Evolutionary conservation across 1,140 invertebrate species (phyloP).

Genomic region (Plutomurus gul): DNA sequence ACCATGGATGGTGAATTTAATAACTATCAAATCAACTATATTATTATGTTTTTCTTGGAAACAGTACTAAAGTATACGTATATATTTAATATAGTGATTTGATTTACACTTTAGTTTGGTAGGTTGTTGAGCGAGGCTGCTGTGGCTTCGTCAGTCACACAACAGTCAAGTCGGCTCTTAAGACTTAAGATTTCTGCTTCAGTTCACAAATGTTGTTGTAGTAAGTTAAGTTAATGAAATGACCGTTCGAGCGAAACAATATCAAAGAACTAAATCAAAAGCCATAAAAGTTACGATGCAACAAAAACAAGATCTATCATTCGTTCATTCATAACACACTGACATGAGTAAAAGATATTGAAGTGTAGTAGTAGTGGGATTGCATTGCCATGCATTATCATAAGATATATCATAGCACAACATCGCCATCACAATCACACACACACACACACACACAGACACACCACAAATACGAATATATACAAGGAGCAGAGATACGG

Average conservation of each 20-base stretch:
- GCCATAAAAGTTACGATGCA: constrained; percentile 13
- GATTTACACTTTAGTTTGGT: not conserved
- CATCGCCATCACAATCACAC: not conserved
- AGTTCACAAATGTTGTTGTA: constrained; percentile 17
- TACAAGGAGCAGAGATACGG: too few species aligned
- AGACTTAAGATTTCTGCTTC: constrained; percentile 23
- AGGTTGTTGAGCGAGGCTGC: not conserved
- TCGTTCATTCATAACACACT: constrained; percentile 26
- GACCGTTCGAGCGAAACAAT: constrained; percentile 28
- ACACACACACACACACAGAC: not conserved
- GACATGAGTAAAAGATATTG: too few species aligned
- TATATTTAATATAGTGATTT: not conserved
- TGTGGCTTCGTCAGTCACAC: not conserved
- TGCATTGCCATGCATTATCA: not conserved
- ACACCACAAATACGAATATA: not conserved
- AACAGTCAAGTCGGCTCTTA: constrained; percentile 15
- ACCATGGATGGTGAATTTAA: constrained; percentile 21
- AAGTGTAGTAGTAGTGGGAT: too few species aligned
- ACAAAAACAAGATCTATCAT: constrained; percentile 25
- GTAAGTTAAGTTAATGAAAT: constrained; percentile 16
- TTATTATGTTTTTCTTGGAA: not conserved
- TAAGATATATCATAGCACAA: not conserved
- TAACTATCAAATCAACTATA: constrained; percentile 24
- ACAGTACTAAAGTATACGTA: not conserved
- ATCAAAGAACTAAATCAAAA: constrained; percentile 30